phyloP scores from a whole-genome alignment of 2,797 vertebrate species.

The Anomalospiza imberbis region DNA sequence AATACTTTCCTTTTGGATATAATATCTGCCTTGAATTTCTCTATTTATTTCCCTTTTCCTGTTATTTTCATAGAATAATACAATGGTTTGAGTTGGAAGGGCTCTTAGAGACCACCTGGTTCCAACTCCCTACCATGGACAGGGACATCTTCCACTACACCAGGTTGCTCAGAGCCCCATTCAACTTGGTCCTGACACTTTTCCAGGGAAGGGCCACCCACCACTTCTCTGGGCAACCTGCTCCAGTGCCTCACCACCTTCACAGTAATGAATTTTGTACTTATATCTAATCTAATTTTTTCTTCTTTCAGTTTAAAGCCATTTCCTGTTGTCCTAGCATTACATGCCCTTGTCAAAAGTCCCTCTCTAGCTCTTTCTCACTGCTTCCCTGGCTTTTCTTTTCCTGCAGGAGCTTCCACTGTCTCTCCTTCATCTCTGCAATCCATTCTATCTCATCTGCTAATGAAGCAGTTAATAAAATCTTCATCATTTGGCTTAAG shows the following conservation, averaged over 20 bases:
- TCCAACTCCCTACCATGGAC: background rate
- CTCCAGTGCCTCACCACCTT: background rate
- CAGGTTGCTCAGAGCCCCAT: background rate
- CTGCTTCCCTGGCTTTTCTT: background rate
- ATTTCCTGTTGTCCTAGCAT: no score
- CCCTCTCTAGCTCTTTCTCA: background rate
- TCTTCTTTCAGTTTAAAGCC: background rate
- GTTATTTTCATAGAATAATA: background rate
- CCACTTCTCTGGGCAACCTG: background rate
- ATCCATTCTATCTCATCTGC: background rate
- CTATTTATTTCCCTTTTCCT: background rate
- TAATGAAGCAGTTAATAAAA: constrained; percentile 52
- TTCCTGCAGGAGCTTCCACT: background rate
- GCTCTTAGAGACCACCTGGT: background rate
- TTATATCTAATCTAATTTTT: background rate
- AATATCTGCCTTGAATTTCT: background rate
- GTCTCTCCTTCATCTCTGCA: background rate
- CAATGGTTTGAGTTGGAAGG: background rate
- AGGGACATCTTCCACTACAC: background rate
- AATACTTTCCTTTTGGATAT: background rate
- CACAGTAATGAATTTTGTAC: background rate
- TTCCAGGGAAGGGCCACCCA: background rate
- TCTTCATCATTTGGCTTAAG: constrained; percentile 22
- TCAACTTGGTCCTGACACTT: background rate
- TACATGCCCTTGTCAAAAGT: background rate